phyloP scores from a whole-genome alignment of 35 echinoderm and acorn worm species.

The Apostichopus parvimensis region DNA sequence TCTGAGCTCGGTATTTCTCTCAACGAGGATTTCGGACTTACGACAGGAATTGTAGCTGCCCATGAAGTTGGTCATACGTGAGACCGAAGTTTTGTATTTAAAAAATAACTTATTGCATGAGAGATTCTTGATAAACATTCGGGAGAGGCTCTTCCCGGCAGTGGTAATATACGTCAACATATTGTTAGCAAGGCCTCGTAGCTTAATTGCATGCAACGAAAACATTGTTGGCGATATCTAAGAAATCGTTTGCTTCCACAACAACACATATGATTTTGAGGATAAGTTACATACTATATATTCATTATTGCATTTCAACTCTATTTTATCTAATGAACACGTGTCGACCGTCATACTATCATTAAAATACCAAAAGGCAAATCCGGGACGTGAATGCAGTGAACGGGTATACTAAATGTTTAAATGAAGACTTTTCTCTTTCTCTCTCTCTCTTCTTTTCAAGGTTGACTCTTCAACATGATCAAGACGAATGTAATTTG shows the following conservation, averaged over 20 bases:
- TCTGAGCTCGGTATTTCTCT: background rate
- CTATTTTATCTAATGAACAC: no score
- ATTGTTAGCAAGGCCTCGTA: no score
- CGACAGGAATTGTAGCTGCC: slow-evolving; percentile 24
- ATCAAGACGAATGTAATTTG: slow-evolving; percentile 33
- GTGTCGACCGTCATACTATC: no score
- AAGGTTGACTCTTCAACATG: slow-evolving; percentile 37
- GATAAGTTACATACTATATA: no score
- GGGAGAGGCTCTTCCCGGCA: no score
- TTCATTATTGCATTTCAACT: background rate
- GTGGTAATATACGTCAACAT: background rate
- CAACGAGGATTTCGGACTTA: slow-evolving; percentile 31
- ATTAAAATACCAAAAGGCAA: no score
- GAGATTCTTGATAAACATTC: no score
- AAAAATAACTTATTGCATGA: no score
- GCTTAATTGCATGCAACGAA: no score
- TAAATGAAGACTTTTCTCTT: background rate
- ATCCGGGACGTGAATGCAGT: no score
- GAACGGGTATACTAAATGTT: background rate
- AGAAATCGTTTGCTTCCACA: background rate
- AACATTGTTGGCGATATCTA: no score
- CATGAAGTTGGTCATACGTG: slow-evolving; percentile 47
- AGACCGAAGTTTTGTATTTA: background rate
- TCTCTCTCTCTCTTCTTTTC: background rate
- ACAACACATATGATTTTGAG: no score